phyloP scores from a whole-genome alignment of 2,113 vertebrate species.

The Copsychus sechellarum region DNA sequence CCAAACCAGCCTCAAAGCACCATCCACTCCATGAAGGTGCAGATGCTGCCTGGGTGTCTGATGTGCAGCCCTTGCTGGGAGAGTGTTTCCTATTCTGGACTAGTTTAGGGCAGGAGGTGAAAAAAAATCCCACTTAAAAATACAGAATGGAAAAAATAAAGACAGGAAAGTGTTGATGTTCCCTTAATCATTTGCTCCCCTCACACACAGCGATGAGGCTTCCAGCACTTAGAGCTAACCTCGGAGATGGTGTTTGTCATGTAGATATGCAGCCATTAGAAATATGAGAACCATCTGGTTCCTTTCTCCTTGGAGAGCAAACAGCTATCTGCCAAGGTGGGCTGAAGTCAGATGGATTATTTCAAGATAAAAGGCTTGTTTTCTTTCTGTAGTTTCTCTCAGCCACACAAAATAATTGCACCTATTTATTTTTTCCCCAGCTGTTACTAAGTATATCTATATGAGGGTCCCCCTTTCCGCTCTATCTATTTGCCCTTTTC shows the following conservation, averaged over 20 bases:
- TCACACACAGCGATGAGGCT: not conserved
- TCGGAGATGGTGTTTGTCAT: not conserved
- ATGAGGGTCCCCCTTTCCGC: not conserved
- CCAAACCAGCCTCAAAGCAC: not conserved
- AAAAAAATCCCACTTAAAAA: not conserved
- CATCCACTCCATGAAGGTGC: not conserved
- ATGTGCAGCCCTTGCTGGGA: not conserved
- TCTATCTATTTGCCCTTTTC: not conserved
- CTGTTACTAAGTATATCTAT: not conserved
- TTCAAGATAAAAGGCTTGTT: constrained; percentile 47
- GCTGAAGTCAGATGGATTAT: constrained; percentile 19
- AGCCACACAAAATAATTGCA: not conserved
- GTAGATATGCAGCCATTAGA: not conserved
- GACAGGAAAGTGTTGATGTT: not conserved
- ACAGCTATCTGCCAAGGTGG: constrained; percentile 49
- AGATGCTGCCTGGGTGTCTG: not conserved
- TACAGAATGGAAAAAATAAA: not conserved
- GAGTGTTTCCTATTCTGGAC: not conserved
- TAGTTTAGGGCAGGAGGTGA: not conserved
- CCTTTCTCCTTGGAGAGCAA: constrained; percentile 20
- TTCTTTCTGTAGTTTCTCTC: not conserved
- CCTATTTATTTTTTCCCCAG: not conserved
- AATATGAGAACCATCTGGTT: constrained; percentile 56
- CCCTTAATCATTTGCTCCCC: not conserved
- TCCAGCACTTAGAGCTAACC: constrained; percentile 1